Conservation (phyloP, 2,797 vertebrate species). For the Gymnoscopelus braueri region DNA sequence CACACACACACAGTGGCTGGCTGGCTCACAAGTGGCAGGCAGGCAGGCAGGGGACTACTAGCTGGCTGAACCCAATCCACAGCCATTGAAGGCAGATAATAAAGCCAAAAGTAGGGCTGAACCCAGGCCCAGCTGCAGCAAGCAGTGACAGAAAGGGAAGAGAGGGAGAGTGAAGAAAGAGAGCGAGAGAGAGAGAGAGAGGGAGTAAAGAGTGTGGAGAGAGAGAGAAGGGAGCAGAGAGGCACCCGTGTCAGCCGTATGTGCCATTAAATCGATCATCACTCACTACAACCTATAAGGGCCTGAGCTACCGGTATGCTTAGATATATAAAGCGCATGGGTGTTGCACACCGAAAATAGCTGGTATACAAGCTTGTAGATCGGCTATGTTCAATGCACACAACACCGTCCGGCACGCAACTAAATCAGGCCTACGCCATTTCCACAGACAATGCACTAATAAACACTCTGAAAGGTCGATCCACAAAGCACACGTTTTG, state of each 20-base stretch:
- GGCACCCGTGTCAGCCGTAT: slow-evolving; percentile 74
- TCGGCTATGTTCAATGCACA: too few relatives aligned
- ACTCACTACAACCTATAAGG: slow-evolving; percentile 67
- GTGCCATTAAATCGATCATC: slow-evolving; percentile 70
- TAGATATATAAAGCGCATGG: too few relatives aligned
- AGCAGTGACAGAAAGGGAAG: slow-evolving; percentile 46
- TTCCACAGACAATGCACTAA: too few relatives aligned
- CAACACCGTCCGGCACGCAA: too few relatives aligned
- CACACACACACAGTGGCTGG: slow-evolving; percentile 19
- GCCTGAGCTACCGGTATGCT: background rate
- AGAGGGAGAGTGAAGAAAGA: slow-evolving; percentile 36
- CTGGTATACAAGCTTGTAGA: too few relatives aligned
- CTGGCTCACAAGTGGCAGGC: slow-evolving; percentile 26
- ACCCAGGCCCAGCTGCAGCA: slow-evolving; percentile 59
- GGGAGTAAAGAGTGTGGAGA: slow-evolving; percentile 5
- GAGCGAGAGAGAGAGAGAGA: slow-evolving; percentile 31
- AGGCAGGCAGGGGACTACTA: slow-evolving; percentile 21
- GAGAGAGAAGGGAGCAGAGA: slow-evolving; percentile 47
- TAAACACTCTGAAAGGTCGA: too few relatives aligned
- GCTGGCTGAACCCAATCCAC: slow-evolving; percentile 41
- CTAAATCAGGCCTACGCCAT: too few relatives aligned
- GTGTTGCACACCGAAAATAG: too few relatives aligned
- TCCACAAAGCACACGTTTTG: too few relatives aligned
- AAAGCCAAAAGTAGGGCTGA: slow-evolving; percentile 59
- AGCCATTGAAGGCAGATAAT: slow-evolving; percentile 62